Conservation (phyloP, 1,140 invertebrate genomes). For the Papilio polytes region DNA sequence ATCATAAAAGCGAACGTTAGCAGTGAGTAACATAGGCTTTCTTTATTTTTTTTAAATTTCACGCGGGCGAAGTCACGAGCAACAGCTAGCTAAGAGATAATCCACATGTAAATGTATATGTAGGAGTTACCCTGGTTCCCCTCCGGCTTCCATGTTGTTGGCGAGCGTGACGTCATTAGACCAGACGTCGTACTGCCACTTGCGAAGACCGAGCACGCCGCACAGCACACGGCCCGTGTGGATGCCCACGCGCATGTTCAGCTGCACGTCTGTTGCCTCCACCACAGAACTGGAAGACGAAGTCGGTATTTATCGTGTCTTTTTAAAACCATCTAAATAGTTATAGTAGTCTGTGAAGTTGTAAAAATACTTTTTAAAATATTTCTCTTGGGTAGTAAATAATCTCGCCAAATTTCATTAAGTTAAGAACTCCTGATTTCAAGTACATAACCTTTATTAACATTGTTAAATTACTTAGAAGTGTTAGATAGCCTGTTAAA, state of each 20-base stretch:
- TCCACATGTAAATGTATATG: background rate
- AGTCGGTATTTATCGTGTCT: background rate
- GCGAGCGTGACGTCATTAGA: conserved; percentile 98
- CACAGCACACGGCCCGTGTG: conserved; percentile 97
- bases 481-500: background rate
- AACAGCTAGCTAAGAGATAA: background rate
- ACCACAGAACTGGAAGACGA: conserved; percentile 89
- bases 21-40: too few relatives aligned
- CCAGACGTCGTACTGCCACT: conserved; percentile 99
- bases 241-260: conserved; percentile 92
- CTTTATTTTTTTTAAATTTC: too few relatives aligned
- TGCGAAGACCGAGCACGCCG: conserved; percentile 96
- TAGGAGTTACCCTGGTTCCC: conserved; percentile 91
- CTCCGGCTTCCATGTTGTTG: conserved; percentile 99
- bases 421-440: too few relatives aligned
- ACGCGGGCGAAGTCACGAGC: too few relatives aligned
- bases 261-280: conserved; percentile 94
- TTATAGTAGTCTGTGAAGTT: too few relatives aligned
- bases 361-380: too few relatives aligned
- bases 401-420: too few relatives aligned
- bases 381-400: too few relatives aligned
- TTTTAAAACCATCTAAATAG: too few relatives aligned
- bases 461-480: background rate
- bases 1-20: too few relatives aligned
- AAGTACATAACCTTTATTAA: background rate